phyloP scores from a whole-genome alignment of 2,888 invertebrate species.

The Himalopsyche kuldschensis region DNA sequence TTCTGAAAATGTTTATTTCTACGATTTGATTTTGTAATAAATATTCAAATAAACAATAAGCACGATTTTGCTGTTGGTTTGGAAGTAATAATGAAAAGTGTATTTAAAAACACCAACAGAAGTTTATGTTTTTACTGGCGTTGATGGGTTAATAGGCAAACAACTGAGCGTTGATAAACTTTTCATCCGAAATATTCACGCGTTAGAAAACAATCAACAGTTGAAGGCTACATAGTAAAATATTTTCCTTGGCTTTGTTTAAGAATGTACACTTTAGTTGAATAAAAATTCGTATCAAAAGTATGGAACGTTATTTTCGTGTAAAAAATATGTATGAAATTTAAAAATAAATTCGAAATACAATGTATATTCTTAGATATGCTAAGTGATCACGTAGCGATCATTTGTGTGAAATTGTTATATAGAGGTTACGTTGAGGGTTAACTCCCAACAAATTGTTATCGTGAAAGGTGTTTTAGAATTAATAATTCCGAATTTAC shows the following conservation, averaged over 20 bases:
- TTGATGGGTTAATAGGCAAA: constrained; percentile 14
- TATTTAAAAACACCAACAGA: background rate
- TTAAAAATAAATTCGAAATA: no score
- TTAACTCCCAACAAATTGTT: constrained; percentile 14
- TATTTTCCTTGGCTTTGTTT: background rate
- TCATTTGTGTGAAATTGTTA: background rate
- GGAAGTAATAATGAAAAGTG: background rate
- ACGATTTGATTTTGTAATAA: no score
- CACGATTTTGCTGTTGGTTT: background rate
- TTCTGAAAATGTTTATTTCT: no score
- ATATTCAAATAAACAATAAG: background rate
- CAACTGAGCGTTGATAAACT: constrained; percentile 26
- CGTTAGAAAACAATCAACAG: background rate
- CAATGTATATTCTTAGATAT: no score
- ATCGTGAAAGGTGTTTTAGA: constrained; percentile 19
- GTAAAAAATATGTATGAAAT: no score
- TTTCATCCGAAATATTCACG: constrained; percentile 23
- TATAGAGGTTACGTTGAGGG: background rate
- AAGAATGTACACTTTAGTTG: no score
- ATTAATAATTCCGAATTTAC: constrained; percentile 27
- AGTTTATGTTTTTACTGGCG: background rate
- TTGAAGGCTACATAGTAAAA: background rate
- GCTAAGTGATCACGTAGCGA: background rate
- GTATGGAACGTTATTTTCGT: no score
- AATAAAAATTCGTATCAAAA: no score